Evolutionary conservation across 2,797 vertebrate species (phyloP), one percentile per base, ranked within the genome.

Genomic region (Garrulus glandarius): DNA sequence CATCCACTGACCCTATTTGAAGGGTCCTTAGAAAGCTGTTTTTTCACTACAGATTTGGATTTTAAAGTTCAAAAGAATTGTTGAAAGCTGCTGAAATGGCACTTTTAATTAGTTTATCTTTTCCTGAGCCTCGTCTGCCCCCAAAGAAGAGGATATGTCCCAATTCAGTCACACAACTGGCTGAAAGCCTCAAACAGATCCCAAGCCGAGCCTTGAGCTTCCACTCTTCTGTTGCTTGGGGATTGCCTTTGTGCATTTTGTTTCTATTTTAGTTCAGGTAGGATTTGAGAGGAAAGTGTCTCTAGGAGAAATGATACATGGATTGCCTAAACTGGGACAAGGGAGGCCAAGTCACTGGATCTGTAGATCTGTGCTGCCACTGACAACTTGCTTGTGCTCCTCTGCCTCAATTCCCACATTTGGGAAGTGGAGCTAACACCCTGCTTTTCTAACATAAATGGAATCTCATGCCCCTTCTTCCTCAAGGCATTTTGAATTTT

Each of bases 51-150:
- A 95, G 30, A 84, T 69, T 61, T 82, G 70, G 46, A 65, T 86
- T 93, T 96, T 90, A 83, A 91, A 93, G 46, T 92, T 83, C 34
- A 71, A 86, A 88, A 82, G n/a, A 84, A 80, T 55, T 67, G 27
- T 43, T 86, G 53, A 89, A 92, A 95, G 72, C 78, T 89, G 69
- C 71, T 90, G 88, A 92, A 83, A 88, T 71, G 46, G 32, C 46
- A 22, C 14, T 77, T 57, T 91, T 91, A 89, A 86, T 90, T 90
- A 84, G 68, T 71, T 84, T 30, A 37, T 94, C 30, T 91, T 91
- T 89, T 70, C 46, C 57, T 85, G 55, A 53, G 56, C 43, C 43
- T 92, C 83, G 47, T 64, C 59, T 75, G 55, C 65, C 75, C 57
- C 52, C 71, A 71, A 53, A 89, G 64, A 77, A 80, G 79, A 84